These are phyloP conservation scores for Calypte anna DNA, from an alignment of 2,113 vertebrate species.

Conservation along the genomic window DNA sequence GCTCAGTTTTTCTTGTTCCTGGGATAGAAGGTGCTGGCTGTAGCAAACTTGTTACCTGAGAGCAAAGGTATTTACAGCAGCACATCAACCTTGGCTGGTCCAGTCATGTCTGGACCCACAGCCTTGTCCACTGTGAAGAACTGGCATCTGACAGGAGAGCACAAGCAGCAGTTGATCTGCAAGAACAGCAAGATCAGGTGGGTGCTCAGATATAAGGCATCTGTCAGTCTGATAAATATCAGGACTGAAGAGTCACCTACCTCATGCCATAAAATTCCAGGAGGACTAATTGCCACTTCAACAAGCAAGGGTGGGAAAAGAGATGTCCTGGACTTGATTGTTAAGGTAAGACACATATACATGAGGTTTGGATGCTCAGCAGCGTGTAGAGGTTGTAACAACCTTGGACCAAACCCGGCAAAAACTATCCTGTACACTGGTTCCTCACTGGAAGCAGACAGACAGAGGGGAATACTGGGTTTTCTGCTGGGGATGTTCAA, in stretches of 20 bases:
- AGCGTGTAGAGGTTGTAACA: background rate
- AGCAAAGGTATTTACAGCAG: background rate
- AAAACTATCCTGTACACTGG: background rate
- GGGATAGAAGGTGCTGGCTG: background rate
- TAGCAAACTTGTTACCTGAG: background rate
- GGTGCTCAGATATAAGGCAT: background rate
- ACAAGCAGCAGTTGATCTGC: background rate
- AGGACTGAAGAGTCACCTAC: background rate
- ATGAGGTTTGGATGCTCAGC: background rate
- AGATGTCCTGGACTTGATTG: background rate
- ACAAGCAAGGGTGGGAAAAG: rapidly evolving
- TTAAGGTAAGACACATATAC: background rate
- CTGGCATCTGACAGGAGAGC: background rate
- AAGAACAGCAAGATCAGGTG: background rate
- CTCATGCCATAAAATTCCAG: background rate
- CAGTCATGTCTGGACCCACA: rapidly evolving
- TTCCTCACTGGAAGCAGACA: background rate
- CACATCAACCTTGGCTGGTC: rapidly evolving
- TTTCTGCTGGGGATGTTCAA: background rate
- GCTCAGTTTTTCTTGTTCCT: background rate
- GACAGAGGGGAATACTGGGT: background rate
- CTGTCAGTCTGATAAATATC: background rate
- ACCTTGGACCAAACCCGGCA: background rate
- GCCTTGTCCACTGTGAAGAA: background rate
- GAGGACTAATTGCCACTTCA: background rate